Conservation (phyloP, 1,140 invertebrate genomes). For the Tetramorium alpestre region DNA sequence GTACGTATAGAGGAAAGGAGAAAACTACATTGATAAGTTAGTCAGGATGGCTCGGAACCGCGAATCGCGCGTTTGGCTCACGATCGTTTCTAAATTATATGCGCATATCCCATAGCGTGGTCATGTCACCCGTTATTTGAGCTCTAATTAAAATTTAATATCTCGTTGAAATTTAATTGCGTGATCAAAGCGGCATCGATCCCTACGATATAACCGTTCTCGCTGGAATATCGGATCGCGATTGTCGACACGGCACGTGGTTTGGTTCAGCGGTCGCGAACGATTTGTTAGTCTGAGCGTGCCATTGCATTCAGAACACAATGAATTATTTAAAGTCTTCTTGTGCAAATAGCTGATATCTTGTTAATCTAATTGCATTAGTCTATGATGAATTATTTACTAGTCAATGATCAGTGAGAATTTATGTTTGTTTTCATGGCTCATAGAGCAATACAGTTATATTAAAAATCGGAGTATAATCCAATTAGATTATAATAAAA, state of each 20-base stretch:
- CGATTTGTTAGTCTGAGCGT: slow-evolving; percentile 37
- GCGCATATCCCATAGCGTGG: neutral
- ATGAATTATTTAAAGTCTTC: slow-evolving; percentile 43
- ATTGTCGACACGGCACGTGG: slow-evolving; percentile 6
- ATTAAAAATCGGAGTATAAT: neutral
- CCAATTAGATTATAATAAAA: neutral
- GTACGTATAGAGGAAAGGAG: neutral
- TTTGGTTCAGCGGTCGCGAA: slow-evolving; percentile 14
- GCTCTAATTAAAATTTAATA: slow-evolving; percentile 77
- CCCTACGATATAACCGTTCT: neutral
- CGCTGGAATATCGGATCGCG: slow-evolving; percentile 21
- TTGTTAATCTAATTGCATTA: neutral
- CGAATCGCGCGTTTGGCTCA: slow-evolving; percentile 29
- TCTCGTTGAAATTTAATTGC: slow-evolving; percentile 72
- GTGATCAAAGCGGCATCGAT: slow-evolving; percentile 60
- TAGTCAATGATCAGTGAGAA: neutral
- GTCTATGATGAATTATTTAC: neutral
- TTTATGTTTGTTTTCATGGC: neutral
- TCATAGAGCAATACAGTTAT: neutral
- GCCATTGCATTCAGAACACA: slow-evolving; percentile 17
- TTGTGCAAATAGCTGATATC: neutral
- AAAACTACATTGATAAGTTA: neutral
- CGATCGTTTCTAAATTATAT: slow-evolving; percentile 60
- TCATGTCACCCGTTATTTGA: slow-evolving; percentile 40
- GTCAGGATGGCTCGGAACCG: neutral